These are phyloP conservation scores for Sympetrum striolatum DNA, from an alignment of 2,888 invertebrate species.

Conservation along the genomic window DNA sequence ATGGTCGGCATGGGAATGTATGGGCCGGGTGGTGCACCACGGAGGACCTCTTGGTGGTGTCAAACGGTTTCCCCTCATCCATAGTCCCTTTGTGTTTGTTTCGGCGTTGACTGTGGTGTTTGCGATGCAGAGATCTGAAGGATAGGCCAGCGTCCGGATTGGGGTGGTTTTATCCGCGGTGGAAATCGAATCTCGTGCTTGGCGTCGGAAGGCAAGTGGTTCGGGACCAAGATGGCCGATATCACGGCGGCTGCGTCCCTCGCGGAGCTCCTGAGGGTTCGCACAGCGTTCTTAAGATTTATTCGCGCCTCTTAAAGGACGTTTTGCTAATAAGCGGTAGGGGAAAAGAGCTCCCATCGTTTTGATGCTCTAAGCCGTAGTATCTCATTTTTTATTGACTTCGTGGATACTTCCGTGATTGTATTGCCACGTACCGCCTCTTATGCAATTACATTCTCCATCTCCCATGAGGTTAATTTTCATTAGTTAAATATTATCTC, in stretches of 20 bases:
- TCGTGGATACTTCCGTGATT: too few relatives aligned
- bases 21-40: not conserved
- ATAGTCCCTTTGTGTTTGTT: not conserved
- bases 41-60: not conserved
- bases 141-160: not conserved
- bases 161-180: not conserved
- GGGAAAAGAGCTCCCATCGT: too few relatives aligned
- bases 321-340: too few relatives aligned
- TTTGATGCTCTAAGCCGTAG: too few relatives aligned
- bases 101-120: not conserved
- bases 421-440: too few relatives aligned
- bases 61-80: not conserved
- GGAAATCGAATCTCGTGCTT: not conserved
- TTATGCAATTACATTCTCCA: too few relatives aligned
- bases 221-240: conserved; percentile 4
- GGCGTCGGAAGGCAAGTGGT: not conserved
- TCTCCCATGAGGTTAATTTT: too few relatives aligned
- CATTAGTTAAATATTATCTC: too few relatives aligned
- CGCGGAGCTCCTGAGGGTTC: not conserved
- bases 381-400: too few relatives aligned
- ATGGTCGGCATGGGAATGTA: not conserved
- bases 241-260: not conserved
- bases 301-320: not conserved
- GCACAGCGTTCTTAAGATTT: not conserved
- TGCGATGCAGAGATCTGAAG: not conserved